A percentile compares a stretch with the other conserved stretches of the same genome.
phyloP scores from a whole-genome alignment of 2,113 vertebrate genomes.

The Isichthys henryi region DNA sequence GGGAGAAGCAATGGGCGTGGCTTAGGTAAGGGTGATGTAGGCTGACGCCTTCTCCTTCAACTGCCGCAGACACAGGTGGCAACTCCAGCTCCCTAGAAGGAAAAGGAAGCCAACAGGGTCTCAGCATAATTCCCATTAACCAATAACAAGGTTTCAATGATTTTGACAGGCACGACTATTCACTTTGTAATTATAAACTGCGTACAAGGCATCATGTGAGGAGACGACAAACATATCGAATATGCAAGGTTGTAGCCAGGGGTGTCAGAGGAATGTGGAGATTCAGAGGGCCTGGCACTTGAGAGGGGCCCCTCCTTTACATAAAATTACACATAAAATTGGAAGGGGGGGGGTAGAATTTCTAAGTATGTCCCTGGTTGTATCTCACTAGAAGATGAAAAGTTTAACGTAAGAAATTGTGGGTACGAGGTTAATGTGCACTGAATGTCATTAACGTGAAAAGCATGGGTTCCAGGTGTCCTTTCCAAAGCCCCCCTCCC shows the following conservation, averaged over 20 bases:
- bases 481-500: neutral
- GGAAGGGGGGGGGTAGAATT: neutral
- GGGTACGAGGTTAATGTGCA: neutral
- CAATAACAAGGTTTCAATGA: neutral
- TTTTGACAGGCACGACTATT: neutral
- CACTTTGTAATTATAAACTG: neutral
- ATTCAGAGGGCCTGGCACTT: neutral
- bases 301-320: neutral
- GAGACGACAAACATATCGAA: neutral
- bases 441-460: neutral
- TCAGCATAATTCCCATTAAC: neutral
- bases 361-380: neutral
- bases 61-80: slow-evolving; percentile 86
- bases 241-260: neutral
- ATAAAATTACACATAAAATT: neutral
- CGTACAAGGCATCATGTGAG: neutral
- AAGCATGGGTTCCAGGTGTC: neutral
- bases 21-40: slow-evolving; percentile 88
- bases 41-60: slow-evolving; percentile 91
- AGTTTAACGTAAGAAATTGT: neutral
- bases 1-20: slow-evolving; percentile 36
- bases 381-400: neutral
- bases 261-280: neutral
- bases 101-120: neutral
- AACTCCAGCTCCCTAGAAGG: slow-evolving; percentile 84